Percentiles rank a stretch among this genome's conserved stretches.
phyloP scores from a whole-genome alignment of 2,797 vertebrate species.

The Acanthurus lineatus region DNA sequence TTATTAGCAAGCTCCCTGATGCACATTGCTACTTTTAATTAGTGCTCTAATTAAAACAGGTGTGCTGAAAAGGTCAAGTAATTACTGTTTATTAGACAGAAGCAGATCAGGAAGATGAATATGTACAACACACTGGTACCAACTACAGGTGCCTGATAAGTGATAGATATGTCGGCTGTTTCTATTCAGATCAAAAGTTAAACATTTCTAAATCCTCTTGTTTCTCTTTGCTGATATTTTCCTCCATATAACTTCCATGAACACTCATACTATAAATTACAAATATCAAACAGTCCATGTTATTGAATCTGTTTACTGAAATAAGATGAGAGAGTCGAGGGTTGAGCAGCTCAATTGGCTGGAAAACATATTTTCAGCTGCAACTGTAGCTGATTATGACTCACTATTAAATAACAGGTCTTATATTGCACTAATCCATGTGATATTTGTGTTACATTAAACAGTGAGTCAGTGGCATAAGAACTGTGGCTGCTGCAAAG shows the following conservation, averaged over 20 bases:
- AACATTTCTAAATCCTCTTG: not conserved
- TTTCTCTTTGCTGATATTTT: not conserved
- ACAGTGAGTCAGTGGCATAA: not conserved
- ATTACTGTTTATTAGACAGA: slow-evolving; percentile 19
- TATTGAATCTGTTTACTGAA: slow-evolving; percentile 8
- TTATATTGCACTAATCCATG: not conserved
- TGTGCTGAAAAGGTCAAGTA: slow-evolving; percentile 35
- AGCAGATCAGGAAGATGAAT: slow-evolving; percentile 12
- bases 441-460: not conserved
- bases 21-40: slow-evolving; percentile 30
- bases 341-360: not conserved
- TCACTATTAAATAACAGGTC: not conserved
- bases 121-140: not conserved
- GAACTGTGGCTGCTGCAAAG: not conserved
- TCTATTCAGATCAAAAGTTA: not conserved
- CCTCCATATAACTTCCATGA: not conserved
- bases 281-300: not conserved
- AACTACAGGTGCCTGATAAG: slow-evolving; percentile 20
- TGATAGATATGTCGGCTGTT: not conserved
- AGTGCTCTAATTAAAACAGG: slow-evolving; percentile 27
- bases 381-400: not conserved
- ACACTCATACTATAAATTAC: not conserved
- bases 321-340: not conserved
- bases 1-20: no score
- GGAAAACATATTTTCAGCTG: not conserved